These are phyloP conservation scores for Rhamnusium bicolor DNA, from an alignment of 2,888 invertebrate genomes.

Conservation along the genomic window DNA sequence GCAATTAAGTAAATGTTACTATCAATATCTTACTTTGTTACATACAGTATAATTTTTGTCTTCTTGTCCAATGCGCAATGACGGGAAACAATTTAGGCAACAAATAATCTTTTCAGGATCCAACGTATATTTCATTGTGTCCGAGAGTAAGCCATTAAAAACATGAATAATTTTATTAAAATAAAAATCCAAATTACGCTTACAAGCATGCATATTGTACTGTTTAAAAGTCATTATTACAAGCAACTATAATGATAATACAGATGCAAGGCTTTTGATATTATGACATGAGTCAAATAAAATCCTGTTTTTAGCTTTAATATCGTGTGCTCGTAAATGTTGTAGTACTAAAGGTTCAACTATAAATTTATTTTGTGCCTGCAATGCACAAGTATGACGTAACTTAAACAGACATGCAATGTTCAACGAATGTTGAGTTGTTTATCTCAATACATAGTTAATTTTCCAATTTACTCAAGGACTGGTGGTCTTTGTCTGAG, in stretches of 20 bases:
- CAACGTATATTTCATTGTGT: too few relatives aligned
- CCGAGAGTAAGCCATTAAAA: too few relatives aligned
- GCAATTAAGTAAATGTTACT: too few relatives aligned
- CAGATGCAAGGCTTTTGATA: background rate
- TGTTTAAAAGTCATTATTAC: background rate
- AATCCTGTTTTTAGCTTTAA: background rate
- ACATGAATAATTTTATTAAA: too few relatives aligned
- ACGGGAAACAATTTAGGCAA: too few relatives aligned
- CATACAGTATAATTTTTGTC: too few relatives aligned
- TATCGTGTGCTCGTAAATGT: too few relatives aligned
- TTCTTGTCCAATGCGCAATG: too few relatives aligned
- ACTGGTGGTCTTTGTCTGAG: background rate
- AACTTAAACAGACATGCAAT: background rate
- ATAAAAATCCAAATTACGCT: background rate
- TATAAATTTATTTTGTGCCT: constrained; percentile 5
- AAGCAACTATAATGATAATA: background rate
- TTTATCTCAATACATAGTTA: background rate
- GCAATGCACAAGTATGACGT: background rate
- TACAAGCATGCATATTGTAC: background rate
- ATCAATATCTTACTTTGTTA: too few relatives aligned
- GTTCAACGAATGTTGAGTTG: background rate
- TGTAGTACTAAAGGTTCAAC: background rate
- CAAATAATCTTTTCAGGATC: too few relatives aligned
- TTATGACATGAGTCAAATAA: background rate
- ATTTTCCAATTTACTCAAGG: background rate